Evolutionary conservation across 2,888 invertebrate genomes (phyloP).

Genomic region (Cephus rjabovi): DNA sequence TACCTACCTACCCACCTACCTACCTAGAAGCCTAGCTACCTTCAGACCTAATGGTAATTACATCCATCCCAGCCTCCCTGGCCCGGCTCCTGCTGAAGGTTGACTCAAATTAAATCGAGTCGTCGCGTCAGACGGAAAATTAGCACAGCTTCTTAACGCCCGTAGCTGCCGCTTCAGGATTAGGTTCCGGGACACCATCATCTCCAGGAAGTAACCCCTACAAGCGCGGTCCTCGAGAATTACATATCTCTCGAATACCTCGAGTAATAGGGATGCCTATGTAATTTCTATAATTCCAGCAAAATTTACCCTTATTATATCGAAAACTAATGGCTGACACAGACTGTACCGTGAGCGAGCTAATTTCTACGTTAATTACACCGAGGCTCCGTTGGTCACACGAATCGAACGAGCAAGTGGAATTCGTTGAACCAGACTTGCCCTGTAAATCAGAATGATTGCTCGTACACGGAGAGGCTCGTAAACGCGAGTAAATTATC

Average conservation of each 20-base stretch:
- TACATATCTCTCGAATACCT: not conserved
- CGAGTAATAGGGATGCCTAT: not conserved
- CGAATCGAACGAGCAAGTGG: slow-evolving; percentile 21
- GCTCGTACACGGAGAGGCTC: slow-evolving; percentile 11
- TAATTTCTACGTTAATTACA: not conserved
- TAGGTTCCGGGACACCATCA: not conserved
- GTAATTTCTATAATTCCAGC: not conserved
- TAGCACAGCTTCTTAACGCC: slow-evolving; percentile 3
- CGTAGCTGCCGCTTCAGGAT: not conserved
- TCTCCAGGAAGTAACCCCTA: not conserved
- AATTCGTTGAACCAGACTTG: slow-evolving; percentile 41
- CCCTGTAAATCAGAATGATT: slow-evolving; percentile 32
- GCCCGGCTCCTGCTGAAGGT: not conserved
- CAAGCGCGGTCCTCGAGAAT: not conserved
- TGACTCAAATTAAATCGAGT: slow-evolving; percentile 26
- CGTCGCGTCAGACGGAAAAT: slow-evolving; percentile 27
- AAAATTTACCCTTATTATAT: not conserved
- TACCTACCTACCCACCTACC: too few species aligned
- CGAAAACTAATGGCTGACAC: not conserved
- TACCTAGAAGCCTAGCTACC: not conserved
- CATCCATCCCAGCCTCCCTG: slow-evolving; percentile 7
- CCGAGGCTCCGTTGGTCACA: not conserved
- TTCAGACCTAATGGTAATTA: slow-evolving; percentile 30
- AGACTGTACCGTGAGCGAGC: not conserved
- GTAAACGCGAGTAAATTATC: slow-evolving; percentile 47